phyloP scores from a whole-genome alignment of 2,888 invertebrate species.

The Microctonus hyperodae region DNA sequence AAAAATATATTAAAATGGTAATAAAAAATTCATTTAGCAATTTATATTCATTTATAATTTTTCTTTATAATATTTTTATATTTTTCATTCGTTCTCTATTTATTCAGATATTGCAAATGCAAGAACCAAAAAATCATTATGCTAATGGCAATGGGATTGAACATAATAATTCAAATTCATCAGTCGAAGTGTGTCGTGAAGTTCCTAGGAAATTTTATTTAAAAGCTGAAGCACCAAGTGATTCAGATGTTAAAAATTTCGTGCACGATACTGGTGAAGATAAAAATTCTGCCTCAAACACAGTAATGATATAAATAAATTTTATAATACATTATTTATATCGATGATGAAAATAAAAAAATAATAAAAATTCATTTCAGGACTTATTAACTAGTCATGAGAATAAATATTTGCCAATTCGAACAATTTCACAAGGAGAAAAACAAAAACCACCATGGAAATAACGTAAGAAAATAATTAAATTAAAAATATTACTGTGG shows the following conservation, averaged over 20 bases:
- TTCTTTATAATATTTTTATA: slow-evolving; percentile 3
- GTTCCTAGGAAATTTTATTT: slow-evolving; percentile 55
- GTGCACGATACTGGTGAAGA: background rate
- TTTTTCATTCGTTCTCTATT: slow-evolving; percentile 17
- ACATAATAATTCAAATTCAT: slow-evolving; percentile 42
- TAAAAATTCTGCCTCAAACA: background rate
- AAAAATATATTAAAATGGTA: slow-evolving; percentile 66
- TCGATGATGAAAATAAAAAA: too few species aligned
- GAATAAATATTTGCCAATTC: slow-evolving; percentile 10
- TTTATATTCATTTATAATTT: slow-evolving; percentile 19
- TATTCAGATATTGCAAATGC: slow-evolving; percentile 57
- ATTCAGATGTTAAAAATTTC: slow-evolving; percentile 1
- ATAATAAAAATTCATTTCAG: background rate
- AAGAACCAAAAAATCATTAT: slow-evolving; percentile 43
- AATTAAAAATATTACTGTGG: background rate
- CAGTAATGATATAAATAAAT: background rate
- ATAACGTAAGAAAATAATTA: slow-evolving; percentile 43
- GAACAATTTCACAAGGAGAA: slow-evolving; percentile 44
- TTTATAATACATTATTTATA: background rate
- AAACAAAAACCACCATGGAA: slow-evolving; percentile 61
- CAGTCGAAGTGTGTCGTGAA: slow-evolving; percentile 49
- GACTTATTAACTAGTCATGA: slow-evolving; percentile 4
- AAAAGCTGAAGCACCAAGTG: slow-evolving; percentile 47
- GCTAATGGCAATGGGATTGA: slow-evolving; percentile 13
- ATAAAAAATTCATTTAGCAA: slow-evolving; percentile 15